Base-by-base conservation (phyloP, 2,888 invertebrate species). In the Drosophila formosana region DNA sequence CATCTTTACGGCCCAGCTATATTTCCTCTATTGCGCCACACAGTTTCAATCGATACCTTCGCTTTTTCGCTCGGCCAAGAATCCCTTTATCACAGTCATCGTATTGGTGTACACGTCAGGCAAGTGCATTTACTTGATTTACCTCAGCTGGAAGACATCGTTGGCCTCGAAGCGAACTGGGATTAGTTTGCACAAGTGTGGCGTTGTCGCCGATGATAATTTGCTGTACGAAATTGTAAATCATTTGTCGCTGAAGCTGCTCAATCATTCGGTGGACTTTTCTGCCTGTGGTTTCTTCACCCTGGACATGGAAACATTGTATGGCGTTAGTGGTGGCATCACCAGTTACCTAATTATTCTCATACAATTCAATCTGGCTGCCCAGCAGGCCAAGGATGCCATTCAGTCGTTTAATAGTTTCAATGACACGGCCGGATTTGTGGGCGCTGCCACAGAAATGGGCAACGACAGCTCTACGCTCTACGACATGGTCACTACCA, bases 231-330 rank as follows among this genome's bases (percentile, higher is more conserved):
- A 93, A 82, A 91, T 92, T 61, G 92, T 92, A 0, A 93, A 93
- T 80, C 93, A 93, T 74, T 82, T 93, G 46, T 93, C 92, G 3
- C 73, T 93, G 37, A 93, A 93, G 63, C 66, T 93, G 57, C 82
- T 93, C 4, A 93, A 92, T 77, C 92, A 93, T 76, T 89, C 91
- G 0, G 89, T 92, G 4, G 91, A 92, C 68, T 92, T 93, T 73
- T 91, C 92, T 0, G 92, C 93, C n/a, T 92, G 92, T 66, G 92
- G 92, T 9, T 93, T 92, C 66, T 93, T 93, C 49, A 91, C 92
- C 2, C 69, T 93, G 60, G 92, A 93, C 66, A 93, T 93, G 92
- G 92, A 92, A 66, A 93, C 93, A 1, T 71, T 93, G 18, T 93
- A 92, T 71, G 92, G 92, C 6, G 92, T 92, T 72, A 89, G 80